Evolutionary conservation across 2,888 invertebrate species (phyloP).

Genomic region (Drosophila anceps): DNA sequence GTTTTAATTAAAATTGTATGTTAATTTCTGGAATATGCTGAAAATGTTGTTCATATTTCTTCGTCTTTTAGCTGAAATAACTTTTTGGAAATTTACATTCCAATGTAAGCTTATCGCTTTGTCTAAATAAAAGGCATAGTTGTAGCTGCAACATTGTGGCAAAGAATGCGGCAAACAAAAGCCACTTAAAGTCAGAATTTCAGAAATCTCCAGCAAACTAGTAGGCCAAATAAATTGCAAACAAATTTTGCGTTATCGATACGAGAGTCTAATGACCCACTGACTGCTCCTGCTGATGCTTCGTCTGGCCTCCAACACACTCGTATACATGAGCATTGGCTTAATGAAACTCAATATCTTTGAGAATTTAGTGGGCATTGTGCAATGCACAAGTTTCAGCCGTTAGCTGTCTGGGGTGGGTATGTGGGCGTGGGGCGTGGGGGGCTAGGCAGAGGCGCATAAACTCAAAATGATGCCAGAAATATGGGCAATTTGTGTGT

Average conservation of each 20-base stretch:
- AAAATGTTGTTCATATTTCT: not conserved
- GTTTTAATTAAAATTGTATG: not conserved
- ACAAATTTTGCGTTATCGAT: slow-evolving; percentile 67
- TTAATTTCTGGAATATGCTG: not conserved
- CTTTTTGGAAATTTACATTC: slow-evolving; percentile 27
- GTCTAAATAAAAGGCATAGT: slow-evolving; percentile 12
- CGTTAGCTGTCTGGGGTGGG: slow-evolving; percentile 16
- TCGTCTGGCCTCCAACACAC: slow-evolving; percentile 7
- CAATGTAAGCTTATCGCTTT: slow-evolving; percentile 27
- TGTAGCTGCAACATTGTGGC: slow-evolving; percentile 25
- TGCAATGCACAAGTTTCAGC: slow-evolving; percentile 45
- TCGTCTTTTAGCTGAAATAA: slow-evolving; percentile 21
- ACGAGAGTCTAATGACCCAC: slow-evolving; percentile 67
- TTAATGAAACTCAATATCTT: slow-evolving; percentile 77
- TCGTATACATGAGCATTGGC: slow-evolving; percentile 44
- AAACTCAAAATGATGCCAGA: slow-evolving; percentile 65
- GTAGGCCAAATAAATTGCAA: slow-evolving; percentile 58
- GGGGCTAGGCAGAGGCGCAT: slow-evolving; percentile 32
- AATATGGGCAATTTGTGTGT: slow-evolving; percentile 57
- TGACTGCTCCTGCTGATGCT: slow-evolving; percentile 53
- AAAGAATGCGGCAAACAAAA: slow-evolving; percentile 44
- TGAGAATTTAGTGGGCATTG: slow-evolving; percentile 54
- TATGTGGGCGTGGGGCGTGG: slow-evolving; percentile 10
- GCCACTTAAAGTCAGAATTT: slow-evolving; percentile 45
- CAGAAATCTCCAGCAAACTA: slow-evolving; percentile 37